These are phyloP conservation scores for Puntigrus tetrazona DNA, from an alignment of 2,113 vertebrate genomes.

Conservation along the genomic window DNA sequence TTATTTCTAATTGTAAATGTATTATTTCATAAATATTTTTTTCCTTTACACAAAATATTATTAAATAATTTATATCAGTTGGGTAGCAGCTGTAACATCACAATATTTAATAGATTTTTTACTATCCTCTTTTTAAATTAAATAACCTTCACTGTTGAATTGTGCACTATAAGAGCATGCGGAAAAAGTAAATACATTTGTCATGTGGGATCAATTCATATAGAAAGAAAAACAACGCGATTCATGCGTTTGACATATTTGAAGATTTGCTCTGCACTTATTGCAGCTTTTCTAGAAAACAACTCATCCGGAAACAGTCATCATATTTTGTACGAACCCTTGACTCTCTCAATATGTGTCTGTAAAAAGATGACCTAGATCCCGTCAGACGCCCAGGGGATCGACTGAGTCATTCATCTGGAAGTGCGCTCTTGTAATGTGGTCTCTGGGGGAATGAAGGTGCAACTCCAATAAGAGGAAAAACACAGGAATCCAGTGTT, in stretches of 20 bases:
- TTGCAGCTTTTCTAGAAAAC: neutral
- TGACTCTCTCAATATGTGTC: neutral
- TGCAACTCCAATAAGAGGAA: neutral
- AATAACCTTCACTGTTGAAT: neutral
- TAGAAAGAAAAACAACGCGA: neutral
- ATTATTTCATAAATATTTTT: too few relatives aligned
- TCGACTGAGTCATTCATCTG: constrained; percentile 41
- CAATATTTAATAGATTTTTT: neutral
- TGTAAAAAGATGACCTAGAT: constrained; percentile 44
- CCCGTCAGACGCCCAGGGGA: constrained; percentile 26
- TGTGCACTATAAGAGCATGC: neutral
- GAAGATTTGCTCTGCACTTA: neutral
- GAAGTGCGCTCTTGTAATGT: constrained; percentile 26
- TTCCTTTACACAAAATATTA: too few relatives aligned
- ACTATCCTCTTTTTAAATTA: neutral
- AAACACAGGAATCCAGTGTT: neutral
- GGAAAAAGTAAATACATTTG: neutral
- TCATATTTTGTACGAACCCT: neutral
- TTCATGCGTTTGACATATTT: neutral
- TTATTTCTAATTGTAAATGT: too few relatives aligned
- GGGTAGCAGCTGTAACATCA: neutral
- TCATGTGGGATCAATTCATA: neutral
- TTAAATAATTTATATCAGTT: too few relatives aligned
- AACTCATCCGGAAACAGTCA: constrained; percentile 23
- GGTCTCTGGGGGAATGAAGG: neutral